Conservation (phyloP, 2,797 vertebrate genomes). For the Telmatherina bonti region DNA sequence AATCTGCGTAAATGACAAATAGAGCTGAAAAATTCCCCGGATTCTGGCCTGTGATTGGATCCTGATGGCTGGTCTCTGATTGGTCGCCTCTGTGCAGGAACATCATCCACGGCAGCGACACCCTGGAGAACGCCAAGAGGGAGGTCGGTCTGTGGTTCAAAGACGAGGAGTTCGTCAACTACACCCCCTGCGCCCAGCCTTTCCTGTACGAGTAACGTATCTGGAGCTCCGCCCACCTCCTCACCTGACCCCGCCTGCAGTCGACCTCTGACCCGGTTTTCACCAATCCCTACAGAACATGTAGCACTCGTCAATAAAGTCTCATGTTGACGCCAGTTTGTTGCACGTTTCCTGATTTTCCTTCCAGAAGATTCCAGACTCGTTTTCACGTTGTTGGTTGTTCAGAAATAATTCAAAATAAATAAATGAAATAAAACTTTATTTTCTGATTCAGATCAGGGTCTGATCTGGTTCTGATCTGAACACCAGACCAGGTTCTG, state of each 20-base stretch:
- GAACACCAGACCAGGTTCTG: too few species aligned
- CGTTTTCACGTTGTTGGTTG: too few species aligned
- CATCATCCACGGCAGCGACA: conserved; percentile 95
- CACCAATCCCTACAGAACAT: conserved; percentile 28
- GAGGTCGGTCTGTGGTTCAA: conserved; percentile 92
- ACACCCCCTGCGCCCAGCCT: conserved; percentile 79
- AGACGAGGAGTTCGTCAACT: conserved; percentile 86
- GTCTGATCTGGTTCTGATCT: too few species aligned
- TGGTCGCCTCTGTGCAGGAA: conserved; percentile 81
- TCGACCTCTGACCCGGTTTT: conserved; percentile 23
- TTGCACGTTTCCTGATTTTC: background rate
- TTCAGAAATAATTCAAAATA: too few species aligned
- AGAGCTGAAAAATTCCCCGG: too few species aligned
- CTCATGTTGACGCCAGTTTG: conserved; percentile 31
- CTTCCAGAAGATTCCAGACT: too few species aligned
- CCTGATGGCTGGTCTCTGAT: too few species aligned
- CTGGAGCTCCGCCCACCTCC: background rate
- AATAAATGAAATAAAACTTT: too few species aligned
- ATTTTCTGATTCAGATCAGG: too few species aligned
- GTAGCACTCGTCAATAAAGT: conserved; percentile 65
- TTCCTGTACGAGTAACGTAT: conserved; percentile 88
- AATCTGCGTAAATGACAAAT: too few species aligned
- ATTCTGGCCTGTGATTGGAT: too few species aligned
- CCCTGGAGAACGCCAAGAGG: conserved; percentile 88
- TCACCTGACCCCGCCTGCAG: background rate